Base-by-base conservation (phyloP, 2,113 vertebrate genomes). In the Leptobrachium ailaonicum region DNA sequence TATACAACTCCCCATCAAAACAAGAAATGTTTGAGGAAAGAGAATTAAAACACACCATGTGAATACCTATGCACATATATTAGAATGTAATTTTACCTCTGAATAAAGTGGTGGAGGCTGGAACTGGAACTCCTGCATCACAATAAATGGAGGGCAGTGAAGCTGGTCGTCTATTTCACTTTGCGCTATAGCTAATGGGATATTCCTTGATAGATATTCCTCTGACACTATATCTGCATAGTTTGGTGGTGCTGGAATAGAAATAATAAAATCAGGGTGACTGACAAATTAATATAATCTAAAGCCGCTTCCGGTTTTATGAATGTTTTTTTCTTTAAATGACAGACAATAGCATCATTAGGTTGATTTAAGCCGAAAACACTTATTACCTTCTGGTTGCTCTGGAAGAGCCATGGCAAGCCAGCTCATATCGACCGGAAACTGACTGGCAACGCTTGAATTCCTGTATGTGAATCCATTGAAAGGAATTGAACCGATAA, bases 21-120 rank as follows among this genome's bases (percentile, higher is more conserved):
- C 20, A 32, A 32, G 20, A 32, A 32, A 32, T 32, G 20, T 32
- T 32, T 32, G 20, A 32, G 20, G 20, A 32, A 32, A 1, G 20
- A 32, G 20, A 32, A 32, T 32, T 32, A 32, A 32, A 32, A 32
- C 20, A 32, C 20, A 32, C 20, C 20, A 32, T 32, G 20, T 32
- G 20, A 32, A 32, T 32, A 32, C 20, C 20, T 32, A 32, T 32
- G 20, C 20, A 32, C 20, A 32, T 32, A 32, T 32, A 32, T 32
- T 32, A 32, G 0, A 32, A 32, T 32, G 20, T 32, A 32, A 32
- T 32, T 77, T 88, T 88, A 96, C 95, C 93, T 95, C 93, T 13
- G 93, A 94, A 82, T 96, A 96, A 44, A 95, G 87, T 56, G 95
- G 95, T 1, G 95, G 95, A 7, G 94, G 94, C 87, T 94, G 94